phyloP scores from a whole-genome alignment of 1,140 invertebrate genomes.

The Anadara kagoshimensis region DNA sequence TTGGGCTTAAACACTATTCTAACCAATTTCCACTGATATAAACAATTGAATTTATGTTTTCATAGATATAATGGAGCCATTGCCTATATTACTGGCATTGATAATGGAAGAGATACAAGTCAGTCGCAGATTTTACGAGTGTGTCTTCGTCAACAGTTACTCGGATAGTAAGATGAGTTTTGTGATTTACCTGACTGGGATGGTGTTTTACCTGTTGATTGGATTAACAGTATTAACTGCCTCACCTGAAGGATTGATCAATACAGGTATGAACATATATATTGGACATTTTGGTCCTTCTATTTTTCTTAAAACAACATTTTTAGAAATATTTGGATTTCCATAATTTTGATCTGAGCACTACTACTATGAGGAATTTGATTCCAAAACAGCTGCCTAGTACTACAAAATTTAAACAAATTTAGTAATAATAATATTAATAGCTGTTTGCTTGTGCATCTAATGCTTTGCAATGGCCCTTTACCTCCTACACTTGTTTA shows the following conservation, averaged over 20 bases:
- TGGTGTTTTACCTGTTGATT: not conserved
- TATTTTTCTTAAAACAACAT: too few relatives aligned
- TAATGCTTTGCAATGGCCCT: too few relatives aligned
- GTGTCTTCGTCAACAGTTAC: slow-evolving; percentile 1
- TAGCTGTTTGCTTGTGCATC: too few relatives aligned
- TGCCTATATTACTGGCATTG: slow-evolving; percentile 5
- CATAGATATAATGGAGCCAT: not conserved
- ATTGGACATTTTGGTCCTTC: too few relatives aligned
- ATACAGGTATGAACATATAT: not conserved
- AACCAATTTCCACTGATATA: too few relatives aligned
- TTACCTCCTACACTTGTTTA: too few relatives aligned
- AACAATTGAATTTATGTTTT: not conserved
- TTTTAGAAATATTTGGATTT: too few relatives aligned
- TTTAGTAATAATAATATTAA: too few relatives aligned
- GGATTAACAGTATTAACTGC: not conserved
- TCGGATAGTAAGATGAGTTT: slow-evolving; percentile 9
- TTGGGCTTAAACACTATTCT: not conserved
- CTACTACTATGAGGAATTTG: too few relatives aligned
- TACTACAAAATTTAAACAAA: too few relatives aligned
- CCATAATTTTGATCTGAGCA: too few relatives aligned
- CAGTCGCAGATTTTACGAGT: not conserved
- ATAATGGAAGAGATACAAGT: slow-evolving; percentile 14
- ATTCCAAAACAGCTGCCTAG: too few relatives aligned
- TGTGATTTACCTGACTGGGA: not conserved
- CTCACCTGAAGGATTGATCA: not conserved